phyloP scores from a whole-genome alignment of 2,113 vertebrate genomes.

The Poecilia latipinna region DNA sequence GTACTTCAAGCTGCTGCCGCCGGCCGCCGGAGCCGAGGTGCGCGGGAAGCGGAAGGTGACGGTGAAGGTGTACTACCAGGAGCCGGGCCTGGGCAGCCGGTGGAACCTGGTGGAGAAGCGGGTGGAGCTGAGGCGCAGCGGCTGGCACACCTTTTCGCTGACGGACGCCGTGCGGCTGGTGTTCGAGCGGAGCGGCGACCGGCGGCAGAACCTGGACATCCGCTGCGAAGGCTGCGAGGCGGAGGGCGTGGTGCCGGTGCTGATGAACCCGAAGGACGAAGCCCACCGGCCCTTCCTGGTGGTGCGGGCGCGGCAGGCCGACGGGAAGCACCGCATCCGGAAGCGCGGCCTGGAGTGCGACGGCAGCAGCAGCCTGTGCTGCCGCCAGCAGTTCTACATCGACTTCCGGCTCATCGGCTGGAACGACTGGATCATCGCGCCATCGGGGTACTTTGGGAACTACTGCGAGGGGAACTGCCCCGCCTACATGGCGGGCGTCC shows the following conservation, averaged over 20 bases:
- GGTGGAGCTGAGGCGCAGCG: conserved; percentile 92
- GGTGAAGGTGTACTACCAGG: conserved; percentile 93
- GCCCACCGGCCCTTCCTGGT: conserved; percentile 95
- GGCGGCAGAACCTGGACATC: conserved; percentile 94
- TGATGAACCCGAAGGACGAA: conserved; percentile 88
- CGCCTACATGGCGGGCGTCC: conserved; percentile 95
- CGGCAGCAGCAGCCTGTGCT: conserved; percentile 91
- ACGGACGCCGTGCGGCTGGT: conserved; percentile 89
- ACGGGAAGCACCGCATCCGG: conserved; percentile 91
- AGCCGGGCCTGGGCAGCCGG: conserved; percentile 85
- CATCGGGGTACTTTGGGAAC: conserved; percentile 96
- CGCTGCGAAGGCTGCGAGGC: conserved; percentile 92
- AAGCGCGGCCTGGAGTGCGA: conserved; percentile 98
- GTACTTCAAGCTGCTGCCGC: conserved; percentile 91
- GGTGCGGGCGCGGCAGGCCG: conserved; percentile 86
- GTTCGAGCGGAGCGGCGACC: conserved; percentile 86
- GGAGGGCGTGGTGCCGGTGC: conserved; percentile 84
- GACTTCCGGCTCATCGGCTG: conserved; percentile 98
- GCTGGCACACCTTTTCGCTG: conserved; percentile 95
- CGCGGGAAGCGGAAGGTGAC: conserved; percentile 88
- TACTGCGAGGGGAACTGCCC: conserved; percentile 98
- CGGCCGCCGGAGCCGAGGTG: conserved; percentile 81
- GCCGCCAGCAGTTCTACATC: conserved; percentile 98
- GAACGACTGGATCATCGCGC: conserved; percentile 99
- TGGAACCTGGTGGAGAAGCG: conserved; percentile 95